These are phyloP conservation scores for Drosophila subpulchrella DNA, from an alignment of 1,140 invertebrate species.

Conservation along the genomic window DNA sequence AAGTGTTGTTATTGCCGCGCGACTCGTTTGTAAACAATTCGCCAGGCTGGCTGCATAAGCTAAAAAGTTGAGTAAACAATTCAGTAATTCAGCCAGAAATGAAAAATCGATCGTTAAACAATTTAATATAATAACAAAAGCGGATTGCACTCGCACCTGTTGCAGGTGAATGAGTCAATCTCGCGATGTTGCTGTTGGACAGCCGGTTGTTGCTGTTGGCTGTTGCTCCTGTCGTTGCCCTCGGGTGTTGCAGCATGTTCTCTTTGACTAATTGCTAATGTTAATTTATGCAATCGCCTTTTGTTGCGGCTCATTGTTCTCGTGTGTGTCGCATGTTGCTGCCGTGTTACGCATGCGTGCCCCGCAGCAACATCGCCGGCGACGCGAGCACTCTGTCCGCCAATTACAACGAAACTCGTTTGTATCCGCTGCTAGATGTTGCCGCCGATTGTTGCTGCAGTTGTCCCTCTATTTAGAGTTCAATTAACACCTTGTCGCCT, in stretches of 20 bases:
- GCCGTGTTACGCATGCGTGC: conserved; percentile 75
- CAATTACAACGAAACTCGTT: conserved; percentile 47
- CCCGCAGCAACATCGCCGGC: conserved; percentile 48
- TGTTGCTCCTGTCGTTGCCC: conserved; percentile 10
- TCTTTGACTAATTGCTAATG: conserved; percentile 61
- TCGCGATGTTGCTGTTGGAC: neutral
- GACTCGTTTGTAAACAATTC: conserved; percentile 67
- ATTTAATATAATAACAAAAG: conserved; percentile 39
- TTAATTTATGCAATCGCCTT: conserved; percentile 66
- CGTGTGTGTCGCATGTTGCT: conserved; percentile 44
- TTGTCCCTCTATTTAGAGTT: conserved; percentile 71
- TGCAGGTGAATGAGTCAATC: conserved; percentile 59
- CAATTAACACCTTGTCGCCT: conserved; percentile 73
- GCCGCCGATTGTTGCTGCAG: conserved; percentile 54
- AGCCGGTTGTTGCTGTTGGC: neutral
- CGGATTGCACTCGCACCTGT: conserved; percentile 49
- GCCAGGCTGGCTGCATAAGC: conserved; percentile 25
- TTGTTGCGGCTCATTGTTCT: conserved; percentile 46
- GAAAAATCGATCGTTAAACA: conserved; percentile 40
- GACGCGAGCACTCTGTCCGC: conserved; percentile 43
- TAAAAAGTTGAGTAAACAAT: conserved; percentile 54
- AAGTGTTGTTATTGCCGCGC: conserved; percentile 40
- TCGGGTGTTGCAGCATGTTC: conserved; percentile 44
- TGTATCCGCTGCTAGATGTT: conserved; percentile 43
- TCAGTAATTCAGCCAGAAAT: conserved; percentile 18